Evolutionary conservation across 2,113 vertebrate species (phyloP), one percentile per base, ranked within the genome.

Genomic region (Prochilodus magdalenae): DNA sequence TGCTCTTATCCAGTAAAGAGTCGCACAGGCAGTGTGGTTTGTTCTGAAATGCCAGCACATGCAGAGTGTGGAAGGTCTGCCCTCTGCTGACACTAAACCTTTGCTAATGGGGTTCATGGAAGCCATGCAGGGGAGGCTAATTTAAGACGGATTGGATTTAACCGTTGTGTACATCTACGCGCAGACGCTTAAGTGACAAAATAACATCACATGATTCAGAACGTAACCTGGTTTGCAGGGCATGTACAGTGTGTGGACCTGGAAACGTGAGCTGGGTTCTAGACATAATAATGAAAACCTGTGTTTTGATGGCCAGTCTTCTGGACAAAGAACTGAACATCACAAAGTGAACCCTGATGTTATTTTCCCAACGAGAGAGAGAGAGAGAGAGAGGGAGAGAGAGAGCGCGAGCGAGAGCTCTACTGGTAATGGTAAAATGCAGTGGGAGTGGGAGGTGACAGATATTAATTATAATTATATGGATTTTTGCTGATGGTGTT

Each of bases 401-500:
- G 65, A 8, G 7, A 30, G n/a, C n/a, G n/a, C n/a, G n/a, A n/a
- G n/a, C n/a, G 29, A 65, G 40, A 36, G 40, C 59, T 62, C 59
- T 62, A 12, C 59, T 27, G 26, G 8, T 63, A 63, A 29, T 63
- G 60, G 30, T 30, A 33, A 29, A 33, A 69, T 40, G 33, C 30
- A n/a, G 66, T 20, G 65, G 22, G 30, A 67, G 65, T 36, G 16
- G 36, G 33, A 69, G 66, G 66, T 69, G 66, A 44, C 40, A 69
- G 66, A 44, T n/a, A n/a, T n/a, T n/a, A n/a, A n/a, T n/a, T n/a
- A 69, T 72, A 82, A 75, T 82, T 77, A 77, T 57, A 70, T 74
- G 30, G 44, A 59, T 49, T 77, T 82, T 47, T 59, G 69, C 33
- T 47, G 11, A 40, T 76, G 73, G 65, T 69, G 73, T 66, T 76